These are phyloP conservation scores for Mormyrops attenuatus DNA, from an alignment of 2,797 vertebrate genomes.

Conservation along the genomic window DNA sequence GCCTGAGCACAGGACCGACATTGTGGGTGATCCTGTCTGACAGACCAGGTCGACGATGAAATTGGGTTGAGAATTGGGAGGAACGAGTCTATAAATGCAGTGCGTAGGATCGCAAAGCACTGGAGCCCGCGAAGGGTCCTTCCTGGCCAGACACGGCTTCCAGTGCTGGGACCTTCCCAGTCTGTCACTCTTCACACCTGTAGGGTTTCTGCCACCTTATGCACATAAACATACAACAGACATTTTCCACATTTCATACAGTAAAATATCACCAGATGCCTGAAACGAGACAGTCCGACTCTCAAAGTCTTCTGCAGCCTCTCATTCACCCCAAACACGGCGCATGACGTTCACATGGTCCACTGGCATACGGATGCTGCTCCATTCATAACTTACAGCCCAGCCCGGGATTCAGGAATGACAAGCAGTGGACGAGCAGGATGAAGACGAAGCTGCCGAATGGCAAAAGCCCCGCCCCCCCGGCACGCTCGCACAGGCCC, in stretches of 20 bases:
- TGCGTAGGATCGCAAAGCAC: not conserved
- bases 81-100: not conserved
- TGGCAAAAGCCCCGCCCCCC: not conserved
- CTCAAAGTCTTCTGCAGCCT: not conserved
- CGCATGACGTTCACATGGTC: not conserved
- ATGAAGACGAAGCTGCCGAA: not conserved
- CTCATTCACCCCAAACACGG: not conserved
- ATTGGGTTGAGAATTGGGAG: conserved; percentile 17
- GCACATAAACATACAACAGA: not conserved
- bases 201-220: not conserved
- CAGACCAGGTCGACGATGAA: conserved; percentile 3
- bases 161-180: not conserved
- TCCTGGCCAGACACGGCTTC: not conserved
- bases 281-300: not conserved
- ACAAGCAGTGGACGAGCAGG: not conserved
- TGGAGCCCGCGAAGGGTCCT: not conserved
- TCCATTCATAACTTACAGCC: not conserved
- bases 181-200: not conserved
- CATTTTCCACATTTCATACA: not conserved
- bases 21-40: not conserved
- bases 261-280: not conserved
- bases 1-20: not conserved
- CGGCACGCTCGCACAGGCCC: not conserved
- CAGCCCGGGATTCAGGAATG: not conserved
- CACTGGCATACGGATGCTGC: not conserved